These are phyloP conservation scores for Aplidium turbinatum DNA, from an alignment of 23 tunicate genomes.

Conservation along the genomic window DNA sequence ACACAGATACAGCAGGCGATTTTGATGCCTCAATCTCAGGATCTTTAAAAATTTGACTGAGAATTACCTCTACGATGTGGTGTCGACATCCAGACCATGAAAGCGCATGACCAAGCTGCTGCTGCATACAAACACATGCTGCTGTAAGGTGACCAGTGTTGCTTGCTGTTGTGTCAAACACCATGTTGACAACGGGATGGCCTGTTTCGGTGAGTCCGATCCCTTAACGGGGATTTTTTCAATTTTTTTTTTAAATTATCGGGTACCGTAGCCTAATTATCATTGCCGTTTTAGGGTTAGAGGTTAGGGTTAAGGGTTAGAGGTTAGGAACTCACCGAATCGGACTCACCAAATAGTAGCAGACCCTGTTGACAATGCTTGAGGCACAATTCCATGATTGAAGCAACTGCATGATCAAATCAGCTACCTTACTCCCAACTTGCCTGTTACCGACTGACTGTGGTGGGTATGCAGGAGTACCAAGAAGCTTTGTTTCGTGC, in stretches of 20 bases:
- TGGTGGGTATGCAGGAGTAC: not conserved
- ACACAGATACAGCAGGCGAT: slow-evolving; percentile 12
- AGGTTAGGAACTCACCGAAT: no score
- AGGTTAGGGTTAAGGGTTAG: no score
- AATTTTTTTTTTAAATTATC: no score
- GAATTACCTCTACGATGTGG: slow-evolving; percentile 21
- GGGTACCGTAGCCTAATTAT: no score
- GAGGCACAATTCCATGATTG: slow-evolving; percentile 19
- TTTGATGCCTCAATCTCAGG: slow-evolving; percentile 10
- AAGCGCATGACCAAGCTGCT: slow-evolving; percentile 22
- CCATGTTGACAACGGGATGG: slow-evolving; percentile 11
- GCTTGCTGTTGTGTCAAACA: slow-evolving; percentile 19
- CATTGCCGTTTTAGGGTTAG: no score
- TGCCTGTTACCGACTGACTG: slow-evolving; percentile 9
- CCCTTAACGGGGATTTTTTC: no score
- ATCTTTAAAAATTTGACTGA: slow-evolving; percentile 22
- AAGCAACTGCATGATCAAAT: slow-evolving; percentile 19
- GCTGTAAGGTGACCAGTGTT: slow-evolving; percentile 14
- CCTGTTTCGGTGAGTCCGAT: no score
- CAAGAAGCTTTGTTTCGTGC: slow-evolving; percentile 12
- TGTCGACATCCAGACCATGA: slow-evolving; percentile 16
- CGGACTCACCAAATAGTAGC: no score
- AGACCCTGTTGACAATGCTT: slow-evolving; percentile 3
- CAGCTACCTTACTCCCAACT: slow-evolving; percentile 10
- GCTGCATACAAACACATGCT: slow-evolving; percentile 30